Evolutionary conservation across 1,140 invertebrate species (phyloP), one percentile per base, ranked within the genome.

Genomic region (Neodiprion virginianus): DNA sequence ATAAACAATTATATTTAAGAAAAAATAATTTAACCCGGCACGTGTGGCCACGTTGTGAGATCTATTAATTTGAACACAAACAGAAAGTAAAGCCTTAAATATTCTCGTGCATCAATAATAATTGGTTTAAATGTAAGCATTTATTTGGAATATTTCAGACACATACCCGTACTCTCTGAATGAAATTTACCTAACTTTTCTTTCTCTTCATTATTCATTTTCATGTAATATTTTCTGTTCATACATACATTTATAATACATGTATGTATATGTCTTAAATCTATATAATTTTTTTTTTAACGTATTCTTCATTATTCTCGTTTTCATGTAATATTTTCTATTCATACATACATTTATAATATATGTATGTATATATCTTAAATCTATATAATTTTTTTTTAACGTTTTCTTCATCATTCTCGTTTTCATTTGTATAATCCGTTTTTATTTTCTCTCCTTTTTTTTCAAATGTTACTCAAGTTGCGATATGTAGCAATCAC

Each of bases 401-500:
- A 40, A 40, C 28, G 28, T 40, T 40, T 40, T 40, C 28, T 40
- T 40, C 28, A 5, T 40, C 47, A 40, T 67, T 69, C 17, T 71
- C 61, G n/a, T n/a, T 61, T 66, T 73, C 61, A 47, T 23, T 53
- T 40, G 5, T 40, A 40, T 40, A 40, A 40, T 40, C 28, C 28
- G 17, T 40, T 40, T 3, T 40, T 0, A 40, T 61, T 4, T 61
- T 61, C n/a, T 61, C n/a, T 40, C 28, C 28, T 8, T 61, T 61
- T 61, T 61, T 48, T 23, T 69, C 28, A 40, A 40, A 40, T 40
- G 1, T 40, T 40, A 40, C 28, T 5, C 66, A 53, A 72, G 50
- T 67, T 76, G 79, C 79, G 80, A 84, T 84, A 84, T 84, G 79
- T 84, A 80, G 78, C 66, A 81, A 83, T 84, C 76, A 79, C 78